Conservation (phyloP, 2,113 vertebrate genomes). For the Siniperca chuatsi region DNA sequence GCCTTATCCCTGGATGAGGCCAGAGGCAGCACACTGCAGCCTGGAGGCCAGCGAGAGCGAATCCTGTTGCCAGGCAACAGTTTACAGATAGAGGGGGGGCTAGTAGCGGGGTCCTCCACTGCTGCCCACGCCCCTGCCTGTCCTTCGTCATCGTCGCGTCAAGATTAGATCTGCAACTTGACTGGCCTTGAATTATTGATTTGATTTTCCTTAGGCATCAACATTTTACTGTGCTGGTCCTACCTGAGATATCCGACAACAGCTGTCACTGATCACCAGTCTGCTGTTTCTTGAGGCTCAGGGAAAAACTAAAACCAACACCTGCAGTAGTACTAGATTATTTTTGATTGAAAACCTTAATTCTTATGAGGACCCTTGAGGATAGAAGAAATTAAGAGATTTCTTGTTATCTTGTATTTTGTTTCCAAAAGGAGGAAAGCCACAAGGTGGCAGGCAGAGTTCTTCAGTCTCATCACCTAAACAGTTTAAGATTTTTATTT, state of each 20-base stretch:
- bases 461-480: slow-evolving; percentile 48
- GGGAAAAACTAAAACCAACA: background rate
- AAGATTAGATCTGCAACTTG: slow-evolving; percentile 65
- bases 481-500: slow-evolving; percentile 36
- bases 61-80: slow-evolving; percentile 86
- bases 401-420: slow-evolving; percentile 6
- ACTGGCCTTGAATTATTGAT: slow-evolving; percentile 73
- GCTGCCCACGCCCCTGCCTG: slow-evolving; percentile 70
- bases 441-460: slow-evolving; percentile 47
- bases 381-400: slow-evolving; percentile 4
- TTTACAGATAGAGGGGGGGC: slow-evolving; percentile 71
- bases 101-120: slow-evolving; percentile 67
- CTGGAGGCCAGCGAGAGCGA: slow-evolving; percentile 78
- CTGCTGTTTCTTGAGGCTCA: background rate
- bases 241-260: slow-evolving; percentile 24
- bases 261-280: slow-evolving; percentile 12
- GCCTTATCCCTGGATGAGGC: slow-evolving; percentile 73
- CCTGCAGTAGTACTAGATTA: background rate
- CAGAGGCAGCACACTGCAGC: slow-evolving; percentile 80
- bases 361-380: background rate
- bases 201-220: slow-evolving; percentile 34
- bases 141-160: slow-evolving; percentile 72
- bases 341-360: background rate
- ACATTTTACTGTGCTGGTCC: slow-evolving; percentile 31
- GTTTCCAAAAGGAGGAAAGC: slow-evolving; percentile 26